A percentile compares a stretch with the other conserved stretches of the same genome.
These are phyloP conservation scores for Hypena proboscidalis DNA, from an alignment of 2,888 invertebrate genomes.

Conservation along the genomic window DNA sequence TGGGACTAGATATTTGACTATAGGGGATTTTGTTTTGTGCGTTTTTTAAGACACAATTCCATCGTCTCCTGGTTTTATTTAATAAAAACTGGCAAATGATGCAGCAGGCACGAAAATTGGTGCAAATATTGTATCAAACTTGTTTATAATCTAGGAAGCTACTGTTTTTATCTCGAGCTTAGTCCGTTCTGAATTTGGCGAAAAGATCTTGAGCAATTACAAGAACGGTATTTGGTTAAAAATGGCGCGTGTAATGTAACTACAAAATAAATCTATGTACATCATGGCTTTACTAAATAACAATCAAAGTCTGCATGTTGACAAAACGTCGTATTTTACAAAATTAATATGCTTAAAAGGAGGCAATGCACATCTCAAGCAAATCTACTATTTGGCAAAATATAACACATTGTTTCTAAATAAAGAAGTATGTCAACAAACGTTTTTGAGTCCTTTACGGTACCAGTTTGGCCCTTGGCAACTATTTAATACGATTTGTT, in stretches of 20 bases:
- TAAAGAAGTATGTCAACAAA: too few species aligned
- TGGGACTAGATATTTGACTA: conserved; percentile 83
- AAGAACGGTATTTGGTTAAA: conserved; percentile 54
- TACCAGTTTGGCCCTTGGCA: too few species aligned
- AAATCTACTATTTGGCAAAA: conserved; percentile 22
- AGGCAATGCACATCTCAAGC: conserved; percentile 17
- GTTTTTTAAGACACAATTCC: conserved; percentile 44
- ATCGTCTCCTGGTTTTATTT: conserved; percentile 35
- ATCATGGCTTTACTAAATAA: conserved; percentile 45
- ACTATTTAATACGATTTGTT: too few species aligned
- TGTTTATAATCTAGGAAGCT: conserved; percentile 14
- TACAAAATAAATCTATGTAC: conserved; percentile 44
- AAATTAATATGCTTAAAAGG: conserved; percentile 14
- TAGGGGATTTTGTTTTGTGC: conserved; percentile 68
- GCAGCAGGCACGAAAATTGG: conserved; percentile 37
- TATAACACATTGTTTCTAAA: background rate
- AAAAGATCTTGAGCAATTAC: conserved; percentile 46
- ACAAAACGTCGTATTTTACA: conserved; percentile 14
- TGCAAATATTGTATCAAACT: conserved; percentile 21
- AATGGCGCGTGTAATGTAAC: conserved; percentile 52
- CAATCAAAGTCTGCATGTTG: conserved; percentile 24
- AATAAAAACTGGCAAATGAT: conserved; percentile 44
- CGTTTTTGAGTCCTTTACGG: too few species aligned
- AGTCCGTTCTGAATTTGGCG: conserved; percentile 40
- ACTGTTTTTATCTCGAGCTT: conserved; percentile 18